phyloP scores from a whole-genome alignment of 2,888 invertebrate species.

The Rambutsinella grinnellia region DNA sequence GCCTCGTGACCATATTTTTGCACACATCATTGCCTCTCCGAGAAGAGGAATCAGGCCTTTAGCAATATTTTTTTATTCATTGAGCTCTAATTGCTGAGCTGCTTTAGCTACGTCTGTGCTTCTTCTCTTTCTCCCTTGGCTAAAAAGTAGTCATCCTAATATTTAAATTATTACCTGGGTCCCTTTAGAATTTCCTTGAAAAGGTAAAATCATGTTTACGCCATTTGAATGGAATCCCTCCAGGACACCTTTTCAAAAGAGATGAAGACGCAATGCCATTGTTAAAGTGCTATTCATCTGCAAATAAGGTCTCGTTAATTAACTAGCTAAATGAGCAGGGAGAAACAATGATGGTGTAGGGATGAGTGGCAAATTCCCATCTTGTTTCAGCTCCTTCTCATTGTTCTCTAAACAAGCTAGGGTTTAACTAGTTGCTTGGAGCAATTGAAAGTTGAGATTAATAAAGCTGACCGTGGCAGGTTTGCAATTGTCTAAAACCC shows the following conservation, averaged over 20 bases:
- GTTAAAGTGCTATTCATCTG: slow-evolving; percentile 29
- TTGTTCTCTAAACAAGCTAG: too few relatives aligned
- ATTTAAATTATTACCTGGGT: too few relatives aligned
- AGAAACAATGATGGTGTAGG: slow-evolving; percentile 12
- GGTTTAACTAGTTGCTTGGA: too few relatives aligned
- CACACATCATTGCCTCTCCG: slow-evolving; percentile 25
- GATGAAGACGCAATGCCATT: slow-evolving; percentile 41
- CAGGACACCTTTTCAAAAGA: neutral
- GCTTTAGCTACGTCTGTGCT: neutral
- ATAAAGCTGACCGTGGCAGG: too few relatives aligned
- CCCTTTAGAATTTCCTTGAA: too few relatives aligned
- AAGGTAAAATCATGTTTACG: too few relatives aligned
- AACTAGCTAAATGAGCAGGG: slow-evolving; percentile 36
- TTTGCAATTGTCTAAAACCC: too few relatives aligned
- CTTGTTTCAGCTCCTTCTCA: neutral
- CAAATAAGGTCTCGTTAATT: slow-evolving; percentile 57
- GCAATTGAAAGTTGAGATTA: too few relatives aligned
- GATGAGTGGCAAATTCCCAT: neutral
- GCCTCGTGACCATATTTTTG: slow-evolving; percentile 42
- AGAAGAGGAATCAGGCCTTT: slow-evolving; percentile 1
- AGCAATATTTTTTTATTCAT: slow-evolving; percentile 31
- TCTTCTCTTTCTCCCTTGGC: neutral
- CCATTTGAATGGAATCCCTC: neutral
- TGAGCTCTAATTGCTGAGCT: slow-evolving; percentile 16
- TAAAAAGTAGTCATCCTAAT: neutral